Percentiles rank a stretch among this genome's conserved stretches.
Conservation (phyloP, 2,797 vertebrate species). For the Pseudochirops cupreus region DNA sequence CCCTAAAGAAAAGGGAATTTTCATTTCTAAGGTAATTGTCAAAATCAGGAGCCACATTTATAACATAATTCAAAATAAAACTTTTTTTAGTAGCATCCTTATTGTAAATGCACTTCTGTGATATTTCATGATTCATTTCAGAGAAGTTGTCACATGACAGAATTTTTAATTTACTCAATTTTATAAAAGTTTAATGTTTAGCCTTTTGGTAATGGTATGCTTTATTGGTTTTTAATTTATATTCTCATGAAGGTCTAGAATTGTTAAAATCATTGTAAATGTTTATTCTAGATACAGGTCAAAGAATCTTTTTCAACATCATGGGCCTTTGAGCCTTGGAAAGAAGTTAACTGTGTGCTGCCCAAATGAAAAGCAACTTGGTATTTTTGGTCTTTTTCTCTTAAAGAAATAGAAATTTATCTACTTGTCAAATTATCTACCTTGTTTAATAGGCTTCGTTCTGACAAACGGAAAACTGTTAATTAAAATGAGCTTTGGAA, state of each 20-base stretch:
- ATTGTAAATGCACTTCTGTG: conserved; percentile 46
- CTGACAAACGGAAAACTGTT: not conserved
- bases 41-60: conserved; percentile 43
- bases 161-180: not conserved
- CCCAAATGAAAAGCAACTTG: not conserved
- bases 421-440: not conserved
- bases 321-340: not conserved
- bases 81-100: conserved; percentile 37
- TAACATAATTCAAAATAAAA: conserved; percentile 28
- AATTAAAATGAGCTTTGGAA: not conserved
- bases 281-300: not conserved
- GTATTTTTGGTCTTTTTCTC: not conserved
- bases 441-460: not conserved
- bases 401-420: not conserved
- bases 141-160: not conserved
- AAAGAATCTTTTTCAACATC: not conserved
- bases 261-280: not conserved
- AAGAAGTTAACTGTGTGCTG: not conserved
- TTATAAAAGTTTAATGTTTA: not conserved
- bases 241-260: not conserved
- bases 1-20: conserved; percentile 68
- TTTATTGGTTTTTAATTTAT: not conserved
- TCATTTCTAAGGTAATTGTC: conserved; percentile 68
- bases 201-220: not conserved
- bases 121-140: conserved; percentile 46